phyloP scores from a whole-genome alignment of 2,113 vertebrate genomes.

The Zosterops pallidus region DNA sequence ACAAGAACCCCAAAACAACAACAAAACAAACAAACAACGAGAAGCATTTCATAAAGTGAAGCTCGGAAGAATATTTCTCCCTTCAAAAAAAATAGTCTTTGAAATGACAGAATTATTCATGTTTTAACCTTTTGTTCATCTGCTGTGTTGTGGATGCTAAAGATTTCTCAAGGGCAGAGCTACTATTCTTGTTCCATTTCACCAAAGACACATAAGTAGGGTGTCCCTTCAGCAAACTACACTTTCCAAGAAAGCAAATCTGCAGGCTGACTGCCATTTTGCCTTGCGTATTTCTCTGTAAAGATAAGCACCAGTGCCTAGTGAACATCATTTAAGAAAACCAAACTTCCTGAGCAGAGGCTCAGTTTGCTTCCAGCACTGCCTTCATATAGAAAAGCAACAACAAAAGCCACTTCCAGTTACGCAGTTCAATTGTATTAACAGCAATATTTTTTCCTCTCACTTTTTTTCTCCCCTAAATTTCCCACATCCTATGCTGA shows the following conservation, averaged over 20 bases:
- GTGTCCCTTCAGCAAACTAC: background rate
- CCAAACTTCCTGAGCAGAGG: conserved; percentile 1
- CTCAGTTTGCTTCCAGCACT: background rate
- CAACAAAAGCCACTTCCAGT: conserved; percentile 26
- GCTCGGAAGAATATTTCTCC: background rate
- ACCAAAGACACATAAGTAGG: background rate
- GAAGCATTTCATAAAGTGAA: background rate
- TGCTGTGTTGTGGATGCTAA: background rate
- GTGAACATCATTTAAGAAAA: background rate
- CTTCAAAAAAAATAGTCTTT: background rate
- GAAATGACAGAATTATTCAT: background rate
- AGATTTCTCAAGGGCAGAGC: background rate
- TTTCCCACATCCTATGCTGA: conserved; percentile 15
- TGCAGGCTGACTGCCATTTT: background rate
- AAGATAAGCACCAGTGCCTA: background rate
- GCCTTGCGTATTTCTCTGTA: background rate
- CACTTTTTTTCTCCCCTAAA: background rate
- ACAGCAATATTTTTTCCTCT: conserved; percentile 12
- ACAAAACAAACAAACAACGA: background rate
- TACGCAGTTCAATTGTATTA: conserved; percentile 7
- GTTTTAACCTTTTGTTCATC: background rate
- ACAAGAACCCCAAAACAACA: background rate
- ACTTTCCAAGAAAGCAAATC: background rate
- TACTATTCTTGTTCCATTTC: background rate
- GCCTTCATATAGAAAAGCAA: background rate